A percentile compares a stretch with the other conserved stretches of the same genome.
phyloP scores from a whole-genome alignment of 1,140 invertebrate species.

The Musca domestica region DNA sequence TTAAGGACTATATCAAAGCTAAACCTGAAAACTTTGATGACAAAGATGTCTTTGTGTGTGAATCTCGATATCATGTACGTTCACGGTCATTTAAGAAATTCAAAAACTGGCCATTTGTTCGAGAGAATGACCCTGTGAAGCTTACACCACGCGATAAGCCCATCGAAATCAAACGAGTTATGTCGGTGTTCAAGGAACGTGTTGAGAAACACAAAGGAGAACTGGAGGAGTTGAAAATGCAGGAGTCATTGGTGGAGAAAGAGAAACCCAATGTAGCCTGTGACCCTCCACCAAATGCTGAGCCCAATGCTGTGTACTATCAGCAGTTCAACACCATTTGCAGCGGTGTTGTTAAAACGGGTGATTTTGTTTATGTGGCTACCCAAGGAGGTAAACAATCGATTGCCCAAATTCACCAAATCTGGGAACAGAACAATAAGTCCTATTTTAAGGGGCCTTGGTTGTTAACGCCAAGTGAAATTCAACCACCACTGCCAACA shows the following conservation, averaged over 20 bases:
- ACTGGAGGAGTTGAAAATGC: conserved; percentile 78
- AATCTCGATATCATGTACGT: conserved; percentile 87
- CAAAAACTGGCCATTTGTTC: conserved; percentile 76
- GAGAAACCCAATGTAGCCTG: conserved; percentile 72
- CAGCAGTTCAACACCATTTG: conserved; percentile 87
- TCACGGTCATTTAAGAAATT: conserved; percentile 91
- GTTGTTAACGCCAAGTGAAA: conserved; percentile 85
- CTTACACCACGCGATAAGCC: conserved; percentile 70
- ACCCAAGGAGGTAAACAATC: conserved; percentile 81
- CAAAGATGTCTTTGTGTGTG: conserved; percentile 96
- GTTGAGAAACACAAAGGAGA: conserved; percentile 90
- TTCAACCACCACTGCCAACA: conserved; percentile 69
- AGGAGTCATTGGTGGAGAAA: conserved; percentile 75
- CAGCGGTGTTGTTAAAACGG: conserved; percentile 79
- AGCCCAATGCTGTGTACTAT: conserved; percentile 81
- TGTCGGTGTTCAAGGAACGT: conserved; percentile 90
- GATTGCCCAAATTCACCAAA: conserved; percentile 90
- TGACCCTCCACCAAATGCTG: conserved; percentile 57
- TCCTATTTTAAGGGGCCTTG: conserved; percentile 91
- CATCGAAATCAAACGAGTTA: conserved; percentile 79
- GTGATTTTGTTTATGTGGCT: conserved; percentile 92
- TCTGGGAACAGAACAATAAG: conserved; percentile 88
- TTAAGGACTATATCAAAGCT: conserved; percentile 92
- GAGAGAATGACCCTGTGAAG: conserved; percentile 60
- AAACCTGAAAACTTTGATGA: conserved; percentile 84